Evolutionary conservation across 2,888 invertebrate species (phyloP).

Genomic region (Biston stratarius): DNA sequence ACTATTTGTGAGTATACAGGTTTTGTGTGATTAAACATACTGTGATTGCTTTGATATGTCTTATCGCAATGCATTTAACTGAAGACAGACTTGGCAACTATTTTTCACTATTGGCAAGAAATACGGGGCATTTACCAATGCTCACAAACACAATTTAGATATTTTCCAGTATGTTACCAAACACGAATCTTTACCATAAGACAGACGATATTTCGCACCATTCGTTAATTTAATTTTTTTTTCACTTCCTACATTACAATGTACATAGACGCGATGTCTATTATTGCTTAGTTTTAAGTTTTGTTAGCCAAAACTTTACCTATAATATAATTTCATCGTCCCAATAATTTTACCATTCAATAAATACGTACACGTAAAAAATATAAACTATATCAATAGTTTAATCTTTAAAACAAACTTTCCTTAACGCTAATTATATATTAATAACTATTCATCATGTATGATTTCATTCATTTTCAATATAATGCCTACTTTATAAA

Average conservation of each 20-base stretch:
- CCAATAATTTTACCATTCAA: constrained; percentile 86
- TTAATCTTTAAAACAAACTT: constrained; percentile 87
- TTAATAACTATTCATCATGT: constrained; percentile 85
- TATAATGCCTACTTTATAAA: constrained; percentile 85
- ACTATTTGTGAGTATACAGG: constrained; percentile 45
- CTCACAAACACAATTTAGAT: constrained; percentile 80
- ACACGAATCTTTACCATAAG: constrained; percentile 72
- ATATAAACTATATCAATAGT: constrained; percentile 87
- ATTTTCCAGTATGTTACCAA: constrained; percentile 69
- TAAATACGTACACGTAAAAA: constrained; percentile 87
- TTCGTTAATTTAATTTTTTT: constrained; percentile 73
- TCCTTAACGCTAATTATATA: constrained; percentile 82
- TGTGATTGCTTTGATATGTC: constrained; percentile 81
- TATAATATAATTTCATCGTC: constrained; percentile 85
- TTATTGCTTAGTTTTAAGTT: constrained; percentile 86
- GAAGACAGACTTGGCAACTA: constrained; percentile 45
- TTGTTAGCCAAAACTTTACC: constrained; percentile 83
- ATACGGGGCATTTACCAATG: constrained; percentile 72
- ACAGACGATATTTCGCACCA: constrained; percentile 83
- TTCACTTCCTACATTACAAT: constrained; percentile 81
- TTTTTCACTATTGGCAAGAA: constrained; percentile 70
- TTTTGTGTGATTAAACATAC: constrained; percentile 55
- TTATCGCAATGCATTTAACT: constrained; percentile 65
- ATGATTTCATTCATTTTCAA: constrained; percentile 84
- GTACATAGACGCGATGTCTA: constrained; percentile 83